Evolutionary conservation across 2,888 invertebrate genomes (phyloP).

Genomic region (Arenicola marina): DNA sequence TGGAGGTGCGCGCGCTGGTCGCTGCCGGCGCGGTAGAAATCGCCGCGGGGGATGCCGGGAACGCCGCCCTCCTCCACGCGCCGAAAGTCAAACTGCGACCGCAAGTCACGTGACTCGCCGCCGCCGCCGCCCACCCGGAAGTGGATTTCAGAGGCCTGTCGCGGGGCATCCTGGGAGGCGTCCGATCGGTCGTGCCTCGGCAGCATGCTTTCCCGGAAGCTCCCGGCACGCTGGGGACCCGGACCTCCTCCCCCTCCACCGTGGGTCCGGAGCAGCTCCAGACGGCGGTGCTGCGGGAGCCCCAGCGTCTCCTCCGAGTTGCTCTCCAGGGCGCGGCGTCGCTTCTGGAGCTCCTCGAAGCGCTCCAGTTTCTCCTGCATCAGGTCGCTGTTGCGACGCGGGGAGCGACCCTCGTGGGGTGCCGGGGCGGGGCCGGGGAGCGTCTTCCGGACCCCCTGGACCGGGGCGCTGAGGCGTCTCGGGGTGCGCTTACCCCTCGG

Average conservation of each 20-base stretch:
- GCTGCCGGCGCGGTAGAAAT: neutral
- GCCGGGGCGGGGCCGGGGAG: neutral
- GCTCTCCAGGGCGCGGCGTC: constrained; percentile 17
- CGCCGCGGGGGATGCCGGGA: neutral
- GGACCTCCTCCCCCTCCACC: neutral
- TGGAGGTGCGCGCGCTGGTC: neutral
- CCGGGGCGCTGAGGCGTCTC: neutral
- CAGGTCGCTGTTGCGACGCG: constrained; percentile 3
- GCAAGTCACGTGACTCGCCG: neutral
- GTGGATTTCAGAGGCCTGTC: neutral
- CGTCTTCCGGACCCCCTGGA: neutral
- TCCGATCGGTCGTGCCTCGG: neutral
- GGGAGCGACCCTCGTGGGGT: neutral
- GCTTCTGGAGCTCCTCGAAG: constrained; percentile 24
- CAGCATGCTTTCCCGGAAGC: neutral
- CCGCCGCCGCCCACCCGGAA: neutral
- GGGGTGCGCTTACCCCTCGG: neutral
- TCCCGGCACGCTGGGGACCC: neutral
- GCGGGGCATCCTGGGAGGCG: neutral
- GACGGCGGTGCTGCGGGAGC: neutral
- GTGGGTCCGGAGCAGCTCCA: neutral
- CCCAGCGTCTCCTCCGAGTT: constrained; percentile 21
- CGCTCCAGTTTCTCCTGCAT: constrained; percentile 20
- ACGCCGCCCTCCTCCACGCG: neutral
- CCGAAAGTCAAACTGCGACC: constrained; percentile 8